Percentiles rank a stretch among this genome's conserved stretches.
phyloP scores from a whole-genome alignment of 2,888 invertebrate species.

The Andrena fulva region DNA sequence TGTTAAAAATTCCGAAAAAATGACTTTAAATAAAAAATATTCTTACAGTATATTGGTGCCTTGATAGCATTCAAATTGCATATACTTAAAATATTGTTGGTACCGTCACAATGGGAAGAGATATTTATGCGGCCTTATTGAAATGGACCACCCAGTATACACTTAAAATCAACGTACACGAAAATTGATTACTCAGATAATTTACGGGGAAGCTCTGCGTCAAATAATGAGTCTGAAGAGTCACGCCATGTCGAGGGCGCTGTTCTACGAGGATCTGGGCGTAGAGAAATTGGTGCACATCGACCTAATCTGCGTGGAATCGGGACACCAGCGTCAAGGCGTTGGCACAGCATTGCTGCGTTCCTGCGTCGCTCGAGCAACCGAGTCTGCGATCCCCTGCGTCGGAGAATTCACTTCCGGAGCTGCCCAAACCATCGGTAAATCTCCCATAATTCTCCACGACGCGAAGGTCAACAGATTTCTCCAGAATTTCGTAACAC shows the following conservation, averaged over 20 bases:
- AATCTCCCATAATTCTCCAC: neutral
- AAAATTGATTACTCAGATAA: neutral
- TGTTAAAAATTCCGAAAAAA: no score
- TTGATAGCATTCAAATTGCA: no score
- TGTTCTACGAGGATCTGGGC: conserved; percentile 37
- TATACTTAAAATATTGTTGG: no score
- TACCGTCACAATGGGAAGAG: no score
- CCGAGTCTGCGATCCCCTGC: conserved; percentile 45
- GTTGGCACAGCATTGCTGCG: conserved; percentile 71
- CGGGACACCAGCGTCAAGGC: conserved; percentile 57
- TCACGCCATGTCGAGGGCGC: conserved; percentile 17
- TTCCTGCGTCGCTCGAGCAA: conserved; percentile 64
- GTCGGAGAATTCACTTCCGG: conserved; percentile 69
- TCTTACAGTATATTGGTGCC: no score
- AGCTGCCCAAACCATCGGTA: conserved; percentile 69
- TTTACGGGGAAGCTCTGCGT: conserved; percentile 46
- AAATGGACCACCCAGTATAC: no score
- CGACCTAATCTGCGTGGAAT: conserved; percentile 64
- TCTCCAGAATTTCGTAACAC: neutral
- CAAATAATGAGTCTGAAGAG: conserved; percentile 46
- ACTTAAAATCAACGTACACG: neutral
- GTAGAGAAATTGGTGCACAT: conserved; percentile 55
- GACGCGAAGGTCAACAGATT: neutral
- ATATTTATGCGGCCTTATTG: no score
- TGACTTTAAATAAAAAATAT: no score